A percentile compares a stretch with the other conserved stretches of the same genome.
phyloP scores from a whole-genome alignment of 2,797 vertebrate genomes.

The Naso thynnoides region DNA sequence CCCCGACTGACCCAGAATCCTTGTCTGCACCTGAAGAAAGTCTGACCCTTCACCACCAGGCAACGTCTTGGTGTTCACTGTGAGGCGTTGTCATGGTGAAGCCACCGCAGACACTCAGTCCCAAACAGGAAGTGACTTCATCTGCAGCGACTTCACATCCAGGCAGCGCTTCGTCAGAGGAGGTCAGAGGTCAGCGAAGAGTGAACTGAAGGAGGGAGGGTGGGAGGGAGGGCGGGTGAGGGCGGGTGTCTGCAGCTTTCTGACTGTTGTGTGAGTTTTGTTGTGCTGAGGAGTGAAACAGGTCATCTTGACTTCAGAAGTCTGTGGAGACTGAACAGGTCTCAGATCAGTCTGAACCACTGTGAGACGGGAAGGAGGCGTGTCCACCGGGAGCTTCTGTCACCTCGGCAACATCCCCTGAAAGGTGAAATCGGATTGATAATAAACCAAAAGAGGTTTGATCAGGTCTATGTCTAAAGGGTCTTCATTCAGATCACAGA shows the following conservation, averaged over 20 bases:
- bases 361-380: constrained; percentile 60
- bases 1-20: constrained; percentile 45
- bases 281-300: constrained; percentile 16
- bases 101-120: neutral
- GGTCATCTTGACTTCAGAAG: too few species aligned
- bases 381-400: constrained; percentile 50
- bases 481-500: neutral
- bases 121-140: neutral
- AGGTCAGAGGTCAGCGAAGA: constrained; percentile 30
- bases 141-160: constrained; percentile 5
- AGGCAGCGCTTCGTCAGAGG: neutral
- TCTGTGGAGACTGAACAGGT: constrained; percentile 42
- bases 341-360: constrained; percentile 66
- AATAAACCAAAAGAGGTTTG: neutral
- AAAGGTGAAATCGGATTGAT: neutral
- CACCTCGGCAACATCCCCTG: neutral
- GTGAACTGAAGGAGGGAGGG: constrained; percentile 9
- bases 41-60: neutral
- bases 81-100: neutral
- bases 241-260: constrained; percentile 37
- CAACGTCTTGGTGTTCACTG: neutral
- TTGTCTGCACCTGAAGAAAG: constrained; percentile 15
- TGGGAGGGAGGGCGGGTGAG: constrained; percentile 32
- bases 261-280: constrained; percentile 38
- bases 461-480: neutral